Percentiles rank a stretch among this genome's conserved stretches.
Conservation (phyloP, 2,888 invertebrate genomes). For the Stictocephala bisonia region DNA sequence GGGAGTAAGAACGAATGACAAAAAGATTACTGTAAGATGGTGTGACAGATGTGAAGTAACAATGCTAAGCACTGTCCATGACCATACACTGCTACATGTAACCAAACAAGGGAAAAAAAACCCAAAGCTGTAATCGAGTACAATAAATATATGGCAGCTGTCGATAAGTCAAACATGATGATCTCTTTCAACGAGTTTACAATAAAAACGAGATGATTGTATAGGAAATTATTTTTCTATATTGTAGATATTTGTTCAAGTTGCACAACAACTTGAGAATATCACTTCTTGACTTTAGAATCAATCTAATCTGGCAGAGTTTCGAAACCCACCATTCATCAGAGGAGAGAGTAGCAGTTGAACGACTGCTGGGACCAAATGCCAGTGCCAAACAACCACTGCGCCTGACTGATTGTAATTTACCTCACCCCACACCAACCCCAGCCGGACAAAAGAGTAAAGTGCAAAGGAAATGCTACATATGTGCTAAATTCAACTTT, state of each 20-base stretch:
- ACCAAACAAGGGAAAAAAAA: neutral
- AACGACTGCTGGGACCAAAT: too few species aligned
- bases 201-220: conserved; percentile 14
- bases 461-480: too few species aligned
- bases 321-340: too few species aligned
- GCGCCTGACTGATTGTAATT: too few species aligned
- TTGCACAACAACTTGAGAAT: too few species aligned
- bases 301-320: too few species aligned
- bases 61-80: neutral
- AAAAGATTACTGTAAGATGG: neutral
- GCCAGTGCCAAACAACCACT: too few species aligned
- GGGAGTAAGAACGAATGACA: neutral
- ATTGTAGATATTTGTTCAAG: conserved; percentile 8
- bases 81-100: neutral
- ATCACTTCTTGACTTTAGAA: too few species aligned
- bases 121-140: conserved; percentile 14
- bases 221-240: conserved; percentile 30
- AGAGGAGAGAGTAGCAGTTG: too few species aligned
- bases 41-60: neutral
- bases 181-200: conserved; percentile 24
- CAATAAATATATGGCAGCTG: conserved; percentile 30
- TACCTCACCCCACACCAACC: too few species aligned
- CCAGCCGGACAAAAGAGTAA: too few species aligned
- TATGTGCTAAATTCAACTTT: too few species aligned
- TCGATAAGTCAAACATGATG: conserved; percentile 32